Evolutionary conservation across 2,888 invertebrate species (phyloP), one percentile per base, ranked within the genome.

Genomic region (Polyommatus icarus): DNA sequence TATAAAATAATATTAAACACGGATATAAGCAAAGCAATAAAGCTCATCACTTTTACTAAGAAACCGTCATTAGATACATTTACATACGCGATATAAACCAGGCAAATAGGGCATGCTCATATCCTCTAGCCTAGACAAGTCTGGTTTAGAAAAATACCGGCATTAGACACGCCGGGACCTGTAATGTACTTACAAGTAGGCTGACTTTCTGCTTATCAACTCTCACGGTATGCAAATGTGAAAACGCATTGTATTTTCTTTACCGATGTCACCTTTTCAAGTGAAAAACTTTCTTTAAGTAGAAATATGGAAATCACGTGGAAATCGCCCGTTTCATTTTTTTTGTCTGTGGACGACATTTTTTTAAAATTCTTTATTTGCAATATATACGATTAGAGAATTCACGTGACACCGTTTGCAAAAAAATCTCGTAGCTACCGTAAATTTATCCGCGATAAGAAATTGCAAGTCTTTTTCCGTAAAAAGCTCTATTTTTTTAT

Each of bases 61-160:
- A 61, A 20, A 61, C 24, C 20, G 0, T 24, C 20, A 61, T 24
- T 67, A 67, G 67, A 67, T 29, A 67, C 29, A 67, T 67, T 32
- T 67, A 29, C 67, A 67, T 67, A 6, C 67, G 32, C 15, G 67
- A 67, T 67, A 67, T 67, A 67, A 67, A 67, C 67, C 67, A 67
- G 67, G 67, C 67, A 67, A 67, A 67, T 67, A 7, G 67, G 12
- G 6, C 32, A 29, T 15, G 29, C 67, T 67, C 29, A 67, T 67
- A 67, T 67, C 67, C 67, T 67, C 67, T 29, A 67, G 67, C 67
- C 67, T 67, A 32, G 67, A 15, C 67, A 5, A 61, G 67, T 29
- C 29, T 67, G 10, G 67, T 67, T 12, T 67, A 67, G 67, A 67
- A 67, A 67, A 67, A 67, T 67, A 67, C 67, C 29, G 67, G 29